Evolutionary conservation across 2,888 invertebrate species (phyloP), one percentile per base, ranked within the genome.

Genomic region (Lordiphosa andalusiaca): DNA sequence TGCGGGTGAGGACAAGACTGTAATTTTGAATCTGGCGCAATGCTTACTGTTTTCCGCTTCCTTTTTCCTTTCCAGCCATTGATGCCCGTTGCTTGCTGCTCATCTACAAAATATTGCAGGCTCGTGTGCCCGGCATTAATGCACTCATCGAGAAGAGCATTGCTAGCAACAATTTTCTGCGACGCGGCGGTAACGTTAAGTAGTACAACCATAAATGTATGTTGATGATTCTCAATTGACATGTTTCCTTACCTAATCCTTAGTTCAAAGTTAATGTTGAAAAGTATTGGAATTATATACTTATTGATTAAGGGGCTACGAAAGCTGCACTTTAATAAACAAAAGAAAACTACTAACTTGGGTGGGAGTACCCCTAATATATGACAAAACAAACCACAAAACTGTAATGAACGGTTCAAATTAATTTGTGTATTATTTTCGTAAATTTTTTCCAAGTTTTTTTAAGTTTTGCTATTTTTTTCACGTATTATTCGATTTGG

Each of bases 21-120:
- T 6, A 25, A 7, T 7, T 25, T 25, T 1, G 0, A 25, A 25
- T 7, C 2, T 25, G 0, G 6, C 7, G 7, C 25, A 25, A 25
- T 7, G 2, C 25, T 7, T 25, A 25, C 9, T 19, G 9, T 39
- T 23, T 36, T 39, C 5, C 10, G 41, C 13, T 23, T 37, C 35
- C 55, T 68, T 52, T 57, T 87, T 74, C 39, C 77, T 57, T 87
- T 74, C 39, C 77, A 92, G 96, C 97, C 33, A 89, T 96, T 51
- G 98, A 98, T 91, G 96, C 97, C 0, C 94, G 93, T 90, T 96
- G 97, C 77, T 91, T 98, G 56, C 88, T 98, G 71, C 93, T 96
- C 90, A 91, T 97, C 36, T 96, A 95, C 89, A 91, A 93, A 52
- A 92, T 92, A 42, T 88, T 97, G 19, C 65, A 67, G 3, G 77